phyloP scores from a whole-genome alignment of 2,888 invertebrate genomes.

The Ophonus ardosiacus region DNA sequence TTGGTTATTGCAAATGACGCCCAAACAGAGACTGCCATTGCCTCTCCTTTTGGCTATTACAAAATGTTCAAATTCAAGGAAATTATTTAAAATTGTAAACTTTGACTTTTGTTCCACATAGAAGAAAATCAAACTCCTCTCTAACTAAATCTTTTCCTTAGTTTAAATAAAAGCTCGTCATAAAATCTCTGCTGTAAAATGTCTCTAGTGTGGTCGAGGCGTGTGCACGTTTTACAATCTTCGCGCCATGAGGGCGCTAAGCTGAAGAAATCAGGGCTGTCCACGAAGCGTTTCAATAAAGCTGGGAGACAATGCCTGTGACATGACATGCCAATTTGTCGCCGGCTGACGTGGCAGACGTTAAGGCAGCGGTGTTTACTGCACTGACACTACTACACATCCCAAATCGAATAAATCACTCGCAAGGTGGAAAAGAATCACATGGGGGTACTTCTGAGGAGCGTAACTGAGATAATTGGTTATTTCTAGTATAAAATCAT shows the following conservation, averaged over 20 bases:
- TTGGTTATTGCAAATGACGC: too few species aligned
- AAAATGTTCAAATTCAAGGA: too few species aligned
- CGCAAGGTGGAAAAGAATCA: not conserved
- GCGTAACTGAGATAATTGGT: too few species aligned
- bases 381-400: slow-evolving; percentile 15
- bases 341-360: slow-evolving; percentile 61
- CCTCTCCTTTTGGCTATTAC: too few species aligned
- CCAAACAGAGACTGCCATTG: too few species aligned
- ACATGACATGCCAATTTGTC: slow-evolving; percentile 64
- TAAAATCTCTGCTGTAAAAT: not conserved
- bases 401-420: slow-evolving; percentile 34
- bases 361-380: slow-evolving; percentile 54
- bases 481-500: too few species aligned
- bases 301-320: slow-evolving; percentile 57
- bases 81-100: too few species aligned
- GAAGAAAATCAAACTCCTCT: too few species aligned
- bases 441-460: not conserved
- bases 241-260: not conserved
- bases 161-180: too few species aligned
- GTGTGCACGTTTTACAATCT: not conserved
- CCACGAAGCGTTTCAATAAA: slow-evolving; percentile 41
- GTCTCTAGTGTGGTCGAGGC: not conserved
- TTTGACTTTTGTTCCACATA: too few species aligned
- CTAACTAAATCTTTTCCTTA: too few species aligned
- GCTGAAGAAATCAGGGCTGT: slow-evolving; percentile 22